Percentiles rank a stretch among this genome's conserved stretches.
Conservation (phyloP, 2,113 vertebrate species). For the Callospermophilus lateralis region DNA sequence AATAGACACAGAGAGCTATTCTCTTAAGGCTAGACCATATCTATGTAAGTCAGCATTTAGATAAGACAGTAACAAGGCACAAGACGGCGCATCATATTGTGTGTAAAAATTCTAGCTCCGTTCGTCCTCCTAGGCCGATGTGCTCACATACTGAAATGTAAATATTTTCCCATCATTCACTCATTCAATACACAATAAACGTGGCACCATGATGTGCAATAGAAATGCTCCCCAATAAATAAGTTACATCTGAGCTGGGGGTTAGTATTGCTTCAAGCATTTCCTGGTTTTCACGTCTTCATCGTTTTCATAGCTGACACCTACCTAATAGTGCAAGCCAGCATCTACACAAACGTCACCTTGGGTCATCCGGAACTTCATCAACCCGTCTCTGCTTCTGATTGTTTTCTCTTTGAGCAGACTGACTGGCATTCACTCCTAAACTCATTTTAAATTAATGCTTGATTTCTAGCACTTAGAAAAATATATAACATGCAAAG, state of each 20-base stretch:
- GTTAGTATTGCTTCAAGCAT: not conserved
- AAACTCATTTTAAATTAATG: not conserved
- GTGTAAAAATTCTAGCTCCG: not conserved
- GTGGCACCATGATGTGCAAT: not conserved
- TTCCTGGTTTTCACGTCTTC: not conserved
- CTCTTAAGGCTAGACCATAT: not conserved
- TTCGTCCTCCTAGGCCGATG: fast-evolving
- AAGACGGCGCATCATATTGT: not conserved
- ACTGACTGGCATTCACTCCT: not conserved
- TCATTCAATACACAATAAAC: not conserved
- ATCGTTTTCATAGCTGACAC: not conserved
- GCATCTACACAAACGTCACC: too few species aligned
- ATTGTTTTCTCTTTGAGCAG: not conserved
- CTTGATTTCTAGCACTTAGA: not conserved
- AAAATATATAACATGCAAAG: not conserved
- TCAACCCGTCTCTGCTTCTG: too few species aligned
- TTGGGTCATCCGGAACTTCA: too few species aligned
- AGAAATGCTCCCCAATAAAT: not conserved
- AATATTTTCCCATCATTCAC: not conserved
- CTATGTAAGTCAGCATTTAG: too few species aligned
- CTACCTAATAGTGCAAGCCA: fast-evolving
- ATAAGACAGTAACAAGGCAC: not conserved
- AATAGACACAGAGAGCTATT: not conserved
- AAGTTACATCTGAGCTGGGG: too few species aligned
- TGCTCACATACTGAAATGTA: fast-evolving